Conservation (phyloP, 2,113 vertebrate species). For the Saccopteryx leptura region DNA sequence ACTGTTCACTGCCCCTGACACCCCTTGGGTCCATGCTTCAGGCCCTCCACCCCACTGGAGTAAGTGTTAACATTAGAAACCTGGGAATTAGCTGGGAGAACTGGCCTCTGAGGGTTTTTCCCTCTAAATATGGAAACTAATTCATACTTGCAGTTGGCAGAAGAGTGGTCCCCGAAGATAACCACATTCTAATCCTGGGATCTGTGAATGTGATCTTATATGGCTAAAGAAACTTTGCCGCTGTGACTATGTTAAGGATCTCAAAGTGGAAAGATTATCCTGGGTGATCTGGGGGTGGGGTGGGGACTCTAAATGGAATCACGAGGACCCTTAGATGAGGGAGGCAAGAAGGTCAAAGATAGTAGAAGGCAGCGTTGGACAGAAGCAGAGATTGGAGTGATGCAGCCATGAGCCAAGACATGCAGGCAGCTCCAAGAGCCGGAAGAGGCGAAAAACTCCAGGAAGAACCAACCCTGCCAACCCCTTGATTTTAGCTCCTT, state of each 20-base stretch:
- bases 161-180: not conserved
- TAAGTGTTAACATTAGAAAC: not conserved
- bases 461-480: not conserved
- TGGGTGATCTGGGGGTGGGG: not conserved
- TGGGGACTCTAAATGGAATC: not conserved
- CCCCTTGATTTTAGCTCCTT: no score
- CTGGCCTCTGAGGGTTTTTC: not conserved
- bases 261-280: not conserved
- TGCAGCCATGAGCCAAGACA: not conserved
- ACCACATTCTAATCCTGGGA: not conserved
- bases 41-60: not conserved
- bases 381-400: not conserved
- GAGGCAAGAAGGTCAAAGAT: not conserved
- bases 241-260: not conserved
- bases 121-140: conserved; percentile 2
- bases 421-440: not conserved
- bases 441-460: not conserved
- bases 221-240: not conserved
- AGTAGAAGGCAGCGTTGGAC: not conserved
- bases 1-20: not conserved
- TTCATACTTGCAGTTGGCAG: not conserved
- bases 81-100: not conserved
- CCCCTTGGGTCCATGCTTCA: fast-evolving
- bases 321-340: not conserved
- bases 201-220: not conserved